A percentile compares a stretch with the other conserved stretches of the same genome.
Evolutionary conservation across 2,113 vertebrate species (phyloP).

Genomic region (Alectura lathami): DNA sequence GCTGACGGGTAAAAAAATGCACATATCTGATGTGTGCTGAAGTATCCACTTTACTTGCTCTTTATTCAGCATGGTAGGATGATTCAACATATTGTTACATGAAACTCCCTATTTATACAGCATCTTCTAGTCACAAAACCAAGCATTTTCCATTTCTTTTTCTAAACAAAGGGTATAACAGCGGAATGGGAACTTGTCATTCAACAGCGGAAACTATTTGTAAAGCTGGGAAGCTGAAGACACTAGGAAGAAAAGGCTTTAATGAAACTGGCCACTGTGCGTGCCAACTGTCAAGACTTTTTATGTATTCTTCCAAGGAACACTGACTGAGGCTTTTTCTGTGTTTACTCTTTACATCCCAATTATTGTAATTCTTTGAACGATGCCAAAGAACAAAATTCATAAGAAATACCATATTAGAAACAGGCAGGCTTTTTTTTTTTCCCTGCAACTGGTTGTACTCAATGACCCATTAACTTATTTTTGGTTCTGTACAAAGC

Average conservation of each 20-base stretch:
- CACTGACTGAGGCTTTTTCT: constrained; percentile 40
- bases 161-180: constrained; percentile 57
- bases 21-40: constrained; percentile 37
- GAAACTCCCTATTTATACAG: constrained; percentile 45
- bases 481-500: constrained; percentile 34
- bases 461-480: constrained; percentile 38
- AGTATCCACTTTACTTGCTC: neutral
- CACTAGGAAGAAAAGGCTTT: constrained; percentile 65
- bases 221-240: constrained; percentile 70
- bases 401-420: neutral
- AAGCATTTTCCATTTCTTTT: constrained; percentile 64
- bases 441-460: neutral
- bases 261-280: constrained; percentile 55
- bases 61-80: constrained; percentile 57
- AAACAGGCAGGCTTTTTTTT: neutral
- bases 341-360: constrained; percentile 38
- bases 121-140: constrained; percentile 53
- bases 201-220: constrained; percentile 70
- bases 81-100: constrained; percentile 50
- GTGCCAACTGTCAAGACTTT: constrained; percentile 60
- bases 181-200: constrained; percentile 65
- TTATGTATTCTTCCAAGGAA: constrained; percentile 49
- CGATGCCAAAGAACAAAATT: neutral
- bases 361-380: constrained; percentile 25
- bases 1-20: constrained; percentile 7